phyloP scores from a whole-genome alignment of 2,113 vertebrate genomes.

The Felis catus region DNA sequence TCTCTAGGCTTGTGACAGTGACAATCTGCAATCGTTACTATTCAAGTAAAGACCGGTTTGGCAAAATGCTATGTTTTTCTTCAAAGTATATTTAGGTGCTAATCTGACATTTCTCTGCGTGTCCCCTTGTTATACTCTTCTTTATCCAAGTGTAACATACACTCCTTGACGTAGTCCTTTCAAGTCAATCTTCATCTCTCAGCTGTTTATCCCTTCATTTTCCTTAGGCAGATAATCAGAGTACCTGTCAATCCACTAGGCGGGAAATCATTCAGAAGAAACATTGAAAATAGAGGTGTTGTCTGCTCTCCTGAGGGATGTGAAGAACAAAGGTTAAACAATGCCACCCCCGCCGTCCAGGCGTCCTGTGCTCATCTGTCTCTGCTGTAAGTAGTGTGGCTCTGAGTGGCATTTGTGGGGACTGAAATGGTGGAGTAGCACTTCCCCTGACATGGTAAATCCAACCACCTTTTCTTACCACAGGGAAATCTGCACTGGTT shows the following conservation, averaged over 20 bases:
- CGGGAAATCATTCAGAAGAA: constrained; percentile 70
- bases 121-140: background rate
- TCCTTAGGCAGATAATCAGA: constrained; percentile 79
- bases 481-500: background rate
- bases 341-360: background rate
- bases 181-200: constrained; percentile 71
- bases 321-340: constrained; percentile 66
- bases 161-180: constrained; percentile 41
- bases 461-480: background rate
- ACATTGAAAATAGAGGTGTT: constrained; percentile 69
- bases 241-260: constrained; percentile 69
- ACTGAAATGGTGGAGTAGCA: background rate
- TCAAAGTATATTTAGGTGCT: constrained; percentile 66
- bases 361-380: background rate
- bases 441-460: background rate
- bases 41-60: constrained; percentile 59
- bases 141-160: constrained; percentile 49
- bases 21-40: constrained; percentile 45
- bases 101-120: constrained; percentile 60
- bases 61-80: constrained; percentile 62
- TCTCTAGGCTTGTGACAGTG: constrained; percentile 44
- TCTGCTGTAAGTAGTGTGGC: background rate
- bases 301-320: constrained; percentile 39
- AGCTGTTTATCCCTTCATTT: constrained; percentile 75
- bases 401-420: constrained; percentile 39